phyloP scores from a whole-genome alignment of 2,888 invertebrate genomes.

The Erpobdella octoculata region DNA sequence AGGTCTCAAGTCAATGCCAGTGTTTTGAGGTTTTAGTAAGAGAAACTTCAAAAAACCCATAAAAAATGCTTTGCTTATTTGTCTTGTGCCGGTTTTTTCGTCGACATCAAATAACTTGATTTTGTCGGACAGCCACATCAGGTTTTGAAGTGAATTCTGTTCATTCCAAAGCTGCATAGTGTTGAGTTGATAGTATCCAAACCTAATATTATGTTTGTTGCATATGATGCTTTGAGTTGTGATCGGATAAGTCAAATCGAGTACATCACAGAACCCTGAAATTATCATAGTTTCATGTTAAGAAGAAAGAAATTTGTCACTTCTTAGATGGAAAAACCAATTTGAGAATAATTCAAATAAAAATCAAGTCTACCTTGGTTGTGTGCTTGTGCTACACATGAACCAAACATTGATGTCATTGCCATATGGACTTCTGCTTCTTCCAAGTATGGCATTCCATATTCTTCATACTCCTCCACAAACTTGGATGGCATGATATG shows the following conservation, averaged over 20 bases:
- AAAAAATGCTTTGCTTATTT: conserved; percentile 72
- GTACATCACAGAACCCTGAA: conserved; percentile 73
- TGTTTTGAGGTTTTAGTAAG: conserved; percentile 45
- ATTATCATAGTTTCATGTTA: too few relatives aligned
- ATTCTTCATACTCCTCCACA: conserved; percentile 11
- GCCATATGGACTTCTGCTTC: conserved; percentile 42
- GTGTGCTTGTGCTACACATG: conserved; percentile 55
- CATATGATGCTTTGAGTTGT: conserved; percentile 79
- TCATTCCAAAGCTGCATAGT: conserved; percentile 61
- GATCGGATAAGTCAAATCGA: conserved; percentile 83
- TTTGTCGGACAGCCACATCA: conserved; percentile 70
- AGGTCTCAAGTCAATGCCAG: conserved; percentile 64
- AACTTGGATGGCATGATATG: conserved; percentile 52
- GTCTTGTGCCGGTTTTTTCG: conserved; percentile 56
- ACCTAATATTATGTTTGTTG: conserved; percentile 76
- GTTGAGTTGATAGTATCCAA: conserved; percentile 85
- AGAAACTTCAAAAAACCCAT: conserved; percentile 68
- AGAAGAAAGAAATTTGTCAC: background rate
- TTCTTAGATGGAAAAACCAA: background rate
- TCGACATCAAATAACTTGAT: conserved; percentile 68
- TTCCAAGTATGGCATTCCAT: conserved; percentile 18
- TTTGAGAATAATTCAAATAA: background rate
- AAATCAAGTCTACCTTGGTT: conserved; percentile 44
- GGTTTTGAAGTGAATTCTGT: conserved; percentile 65
- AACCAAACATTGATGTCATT: conserved; percentile 70